Evolutionary conservation across 2,113 vertebrate genomes (phyloP).

Genomic region (Dicaeum eximium): DNA sequence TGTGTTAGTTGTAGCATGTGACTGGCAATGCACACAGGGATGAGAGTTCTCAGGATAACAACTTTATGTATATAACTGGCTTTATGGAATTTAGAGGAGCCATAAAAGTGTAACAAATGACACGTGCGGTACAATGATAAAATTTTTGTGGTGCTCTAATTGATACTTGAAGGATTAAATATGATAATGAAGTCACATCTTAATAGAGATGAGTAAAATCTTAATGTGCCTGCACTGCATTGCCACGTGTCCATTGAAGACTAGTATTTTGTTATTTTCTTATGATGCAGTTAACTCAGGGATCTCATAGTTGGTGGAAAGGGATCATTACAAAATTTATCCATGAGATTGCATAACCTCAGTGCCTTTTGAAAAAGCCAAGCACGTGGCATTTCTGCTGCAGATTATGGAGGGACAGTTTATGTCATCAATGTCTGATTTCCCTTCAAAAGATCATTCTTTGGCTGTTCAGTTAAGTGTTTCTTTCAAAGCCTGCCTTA

Average conservation of each 20-base stretch:
- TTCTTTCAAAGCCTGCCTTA: background rate
- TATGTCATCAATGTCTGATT: fast-evolving
- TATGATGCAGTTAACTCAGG: background rate
- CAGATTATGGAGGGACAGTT: background rate
- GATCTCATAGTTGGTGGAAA: background rate
- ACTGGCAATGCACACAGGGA: background rate
- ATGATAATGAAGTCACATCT: background rate
- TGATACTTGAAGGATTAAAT: background rate
- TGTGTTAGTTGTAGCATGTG: background rate
- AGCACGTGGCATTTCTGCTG: background rate
- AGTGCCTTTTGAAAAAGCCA: background rate
- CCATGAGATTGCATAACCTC: background rate
- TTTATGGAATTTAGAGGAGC: background rate
- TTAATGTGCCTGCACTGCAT: background rate
- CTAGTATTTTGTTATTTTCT: background rate
- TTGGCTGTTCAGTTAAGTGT: background rate
- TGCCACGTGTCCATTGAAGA: fast-evolving
- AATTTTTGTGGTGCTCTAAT: background rate
- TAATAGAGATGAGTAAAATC: background rate
- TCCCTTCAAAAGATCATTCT: background rate
- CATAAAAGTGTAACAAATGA: background rate
- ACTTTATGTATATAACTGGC: background rate
- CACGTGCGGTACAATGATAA: fast-evolving
- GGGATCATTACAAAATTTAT: background rate
- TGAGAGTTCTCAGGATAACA: background rate